Conservation (phyloP, 2,888 invertebrate species). For the Lycia hirtaria region DNA sequence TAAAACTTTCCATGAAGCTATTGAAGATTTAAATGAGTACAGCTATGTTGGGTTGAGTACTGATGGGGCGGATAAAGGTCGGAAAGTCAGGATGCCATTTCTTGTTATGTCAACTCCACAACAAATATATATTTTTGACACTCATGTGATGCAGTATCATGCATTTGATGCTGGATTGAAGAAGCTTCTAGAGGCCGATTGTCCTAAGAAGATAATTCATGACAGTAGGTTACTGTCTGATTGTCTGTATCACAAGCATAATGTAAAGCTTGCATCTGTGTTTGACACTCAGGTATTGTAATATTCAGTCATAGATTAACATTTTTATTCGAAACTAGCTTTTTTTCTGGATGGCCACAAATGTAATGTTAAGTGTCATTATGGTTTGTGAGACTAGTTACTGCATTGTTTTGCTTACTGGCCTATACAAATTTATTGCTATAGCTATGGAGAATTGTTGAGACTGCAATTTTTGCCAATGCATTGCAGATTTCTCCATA, state of each 20-base stretch:
- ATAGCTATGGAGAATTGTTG: too few species aligned
- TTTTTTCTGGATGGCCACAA: too few species aligned
- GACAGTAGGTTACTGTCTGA: conserved; percentile 85
- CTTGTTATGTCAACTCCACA: conserved; percentile 73
- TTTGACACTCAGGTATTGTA: conserved; percentile 85
- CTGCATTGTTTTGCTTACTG: too few species aligned
- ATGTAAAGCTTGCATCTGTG: conserved; percentile 82
- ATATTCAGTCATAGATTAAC: too few species aligned
- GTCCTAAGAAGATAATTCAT: conserved; percentile 85
- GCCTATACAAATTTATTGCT: too few species aligned
- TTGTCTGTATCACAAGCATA: conserved; percentile 85
- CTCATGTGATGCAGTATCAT: conserved; percentile 77
- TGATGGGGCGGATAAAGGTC: conserved; percentile 79
- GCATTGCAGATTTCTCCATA: too few species aligned
- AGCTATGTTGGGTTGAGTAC: conserved; percentile 70
- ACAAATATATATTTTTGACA: conserved; percentile 81
- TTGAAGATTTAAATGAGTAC: conserved; percentile 68
- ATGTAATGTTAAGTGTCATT: too few species aligned
- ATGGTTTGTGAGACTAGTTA: too few species aligned
- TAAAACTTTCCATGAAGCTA: conserved; percentile 69
- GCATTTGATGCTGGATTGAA: conserved; percentile 81
- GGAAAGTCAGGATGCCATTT: conserved; percentile 81
- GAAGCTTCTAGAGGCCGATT: conserved; percentile 72
- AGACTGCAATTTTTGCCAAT: too few species aligned
- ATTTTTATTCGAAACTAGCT: too few species aligned